phyloP scores from a whole-genome alignment of 2,888 invertebrate species.

The Amiota minor region DNA sequence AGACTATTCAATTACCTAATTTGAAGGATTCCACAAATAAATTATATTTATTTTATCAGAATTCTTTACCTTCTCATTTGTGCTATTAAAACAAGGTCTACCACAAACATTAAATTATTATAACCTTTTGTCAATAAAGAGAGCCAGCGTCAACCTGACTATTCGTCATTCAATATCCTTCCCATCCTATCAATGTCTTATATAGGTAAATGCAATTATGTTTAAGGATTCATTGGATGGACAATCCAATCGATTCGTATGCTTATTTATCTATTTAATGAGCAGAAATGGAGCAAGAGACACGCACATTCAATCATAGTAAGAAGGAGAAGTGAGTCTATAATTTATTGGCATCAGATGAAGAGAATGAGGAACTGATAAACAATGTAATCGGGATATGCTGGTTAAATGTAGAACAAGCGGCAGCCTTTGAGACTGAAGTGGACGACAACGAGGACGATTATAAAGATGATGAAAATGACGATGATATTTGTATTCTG shows the following conservation, averaged over 20 bases:
- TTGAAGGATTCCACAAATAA: no score
- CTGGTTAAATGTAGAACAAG: background rate
- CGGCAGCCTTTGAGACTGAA: background rate
- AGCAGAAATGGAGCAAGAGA: background rate
- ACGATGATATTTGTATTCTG: background rate
- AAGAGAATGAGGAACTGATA: no score
- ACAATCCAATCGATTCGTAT: background rate
- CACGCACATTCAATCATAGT: background rate
- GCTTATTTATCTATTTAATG: constrained; percentile 18
- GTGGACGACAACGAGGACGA: background rate
- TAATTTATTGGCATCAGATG: background rate
- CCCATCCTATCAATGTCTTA: background rate
- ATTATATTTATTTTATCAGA: no score
- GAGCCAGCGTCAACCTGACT: background rate
- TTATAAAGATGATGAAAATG: background rate
- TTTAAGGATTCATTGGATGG: constrained; percentile 13
- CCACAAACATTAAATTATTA: constrained; percentile 9
- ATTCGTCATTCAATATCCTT: no score
- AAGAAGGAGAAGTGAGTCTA: constrained; percentile 1
- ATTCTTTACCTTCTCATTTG: background rate
- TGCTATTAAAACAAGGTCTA: background rate
- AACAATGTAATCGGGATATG: background rate
- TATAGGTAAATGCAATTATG: constrained; percentile 26
- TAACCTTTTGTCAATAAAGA: constrained; percentile 5
- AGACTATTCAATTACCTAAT: no score